A percentile compares a stretch with the other conserved stretches of the same genome.
phyloP scores from a whole-genome alignment of 2,113 vertebrate species.

The Noctilio leporinus region DNA sequence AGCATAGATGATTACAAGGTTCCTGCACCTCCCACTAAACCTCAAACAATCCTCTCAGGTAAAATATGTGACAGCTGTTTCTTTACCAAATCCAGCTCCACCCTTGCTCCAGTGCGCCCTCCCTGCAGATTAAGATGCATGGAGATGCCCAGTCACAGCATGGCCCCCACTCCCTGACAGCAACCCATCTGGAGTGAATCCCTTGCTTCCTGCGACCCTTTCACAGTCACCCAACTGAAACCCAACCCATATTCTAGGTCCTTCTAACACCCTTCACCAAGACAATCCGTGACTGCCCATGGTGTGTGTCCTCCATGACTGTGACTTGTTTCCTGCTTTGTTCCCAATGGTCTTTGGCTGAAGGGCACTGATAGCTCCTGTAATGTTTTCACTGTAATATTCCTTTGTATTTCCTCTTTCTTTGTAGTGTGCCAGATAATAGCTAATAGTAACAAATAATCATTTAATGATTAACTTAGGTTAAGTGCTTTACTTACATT shows the following conservation, averaged over 20 bases:
- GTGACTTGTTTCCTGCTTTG: not conserved
- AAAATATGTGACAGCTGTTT: not conserved
- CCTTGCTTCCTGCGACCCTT: not conserved
- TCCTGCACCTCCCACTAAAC: not conserved
- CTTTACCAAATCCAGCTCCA: not conserved
- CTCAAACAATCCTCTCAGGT: not conserved
- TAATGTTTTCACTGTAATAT: no score
- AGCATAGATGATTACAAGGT: not conserved
- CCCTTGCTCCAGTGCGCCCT: not conserved
- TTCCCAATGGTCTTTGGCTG: not conserved
- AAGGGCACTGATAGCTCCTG: not conserved
- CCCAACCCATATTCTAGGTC: not conserved
- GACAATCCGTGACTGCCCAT: not conserved
- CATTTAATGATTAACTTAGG: not conserved
- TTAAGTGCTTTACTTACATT: not conserved
- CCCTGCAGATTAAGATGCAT: not conserved
- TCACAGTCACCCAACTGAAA: not conserved
- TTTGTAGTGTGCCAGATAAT: not conserved
- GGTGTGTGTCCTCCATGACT: not conserved
- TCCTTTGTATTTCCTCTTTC: not conserved
- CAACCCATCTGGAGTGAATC: not conserved
- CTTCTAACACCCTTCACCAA: not conserved
- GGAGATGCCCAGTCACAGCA: not conserved
- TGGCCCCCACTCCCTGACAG: not conserved
- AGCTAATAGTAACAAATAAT: not conserved